Evolutionary conservation across 30 jellyfish, hydroid and myxozoan species (phyloP).

Genomic region (Chrysaora quinquecirrha): DNA sequence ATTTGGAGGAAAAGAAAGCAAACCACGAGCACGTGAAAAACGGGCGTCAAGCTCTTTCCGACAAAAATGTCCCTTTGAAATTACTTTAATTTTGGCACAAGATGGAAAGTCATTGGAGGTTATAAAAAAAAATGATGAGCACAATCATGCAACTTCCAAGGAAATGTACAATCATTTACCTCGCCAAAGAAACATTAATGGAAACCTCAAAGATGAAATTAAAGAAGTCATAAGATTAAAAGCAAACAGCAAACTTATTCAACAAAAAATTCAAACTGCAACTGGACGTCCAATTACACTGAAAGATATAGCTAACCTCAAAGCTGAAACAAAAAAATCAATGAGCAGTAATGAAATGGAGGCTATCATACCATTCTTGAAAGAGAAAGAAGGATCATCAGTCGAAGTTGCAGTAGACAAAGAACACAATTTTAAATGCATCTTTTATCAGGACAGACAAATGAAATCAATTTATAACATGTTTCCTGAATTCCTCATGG

Average conservation of each 20-base stretch:
- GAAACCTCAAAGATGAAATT: slow-evolving; percentile 1
- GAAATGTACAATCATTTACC: slow-evolving; percentile 47
- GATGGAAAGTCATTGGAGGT: slow-evolving; percentile 46
- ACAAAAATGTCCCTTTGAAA: too few relatives aligned
- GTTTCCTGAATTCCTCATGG: slow-evolving; percentile 57
- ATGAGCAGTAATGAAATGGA: slow-evolving; percentile 35
- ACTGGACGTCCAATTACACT: slow-evolving; percentile 41
- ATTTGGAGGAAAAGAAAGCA: slow-evolving; percentile 47
- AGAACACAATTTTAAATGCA: slow-evolving; percentile 8
- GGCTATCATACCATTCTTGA: slow-evolving; percentile 12
- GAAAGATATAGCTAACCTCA: slow-evolving; percentile 48
- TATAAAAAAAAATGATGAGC: background rate
- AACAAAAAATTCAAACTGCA: slow-evolving; percentile 25
- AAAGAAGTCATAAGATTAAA: slow-evolving; percentile 23
- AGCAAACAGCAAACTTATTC: slow-evolving; percentile 50
- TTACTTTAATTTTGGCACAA: too few relatives aligned
- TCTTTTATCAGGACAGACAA: slow-evolving; percentile 44
- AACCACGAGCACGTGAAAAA: slow-evolving; percentile 6
- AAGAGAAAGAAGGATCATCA: slow-evolving; percentile 13
- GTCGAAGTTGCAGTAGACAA: slow-evolving; percentile 49
- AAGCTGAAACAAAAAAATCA: slow-evolving; percentile 8
- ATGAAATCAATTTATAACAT: slow-evolving; percentile 19
- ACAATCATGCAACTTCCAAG: slow-evolving; percentile 21
- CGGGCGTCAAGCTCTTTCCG: slow-evolving; percentile 32
- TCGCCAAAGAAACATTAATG: slow-evolving; percentile 34